Evolutionary conservation across 2,888 invertebrate species (phyloP), one percentile per base, ranked within the genome.

Genomic region (Furcula furcula): DNA sequence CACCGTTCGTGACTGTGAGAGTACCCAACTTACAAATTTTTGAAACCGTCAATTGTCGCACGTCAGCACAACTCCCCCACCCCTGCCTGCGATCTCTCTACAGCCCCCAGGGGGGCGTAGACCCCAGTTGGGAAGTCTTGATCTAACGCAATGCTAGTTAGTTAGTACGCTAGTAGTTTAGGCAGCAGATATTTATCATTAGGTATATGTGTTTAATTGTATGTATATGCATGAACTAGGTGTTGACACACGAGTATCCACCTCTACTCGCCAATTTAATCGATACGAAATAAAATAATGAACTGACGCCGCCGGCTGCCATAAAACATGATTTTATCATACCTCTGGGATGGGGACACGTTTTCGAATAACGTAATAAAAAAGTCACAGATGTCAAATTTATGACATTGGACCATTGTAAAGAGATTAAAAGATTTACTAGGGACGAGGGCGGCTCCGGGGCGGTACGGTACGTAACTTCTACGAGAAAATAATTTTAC

Each of bases 311-410:
- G 60, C 65, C 63, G 40, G 61, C 75, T 73, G 71, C 76, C 79
- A 85, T 87, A 87, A 87, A 88, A 83, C 75, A 81, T 76, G 85
- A 85, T 86, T 87, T 85, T 85, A 87, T 87, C 84, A 82, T 80
- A 68, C 87, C 85, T 68, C 72, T 48, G 86, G 86, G 86, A 87
- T 26, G 5, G 81, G 68, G 73, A 75, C 83, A 80, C 82, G 81
- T 80, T 80, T 84, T 80, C 82, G 81, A 84, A 84, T 85, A 85
- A 82, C 78, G 86, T 84, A 81, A 85, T 87, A 87, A 87, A 88
- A 86, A 88, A 86, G 82, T 86, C 86, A 80, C 86, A 86, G 83
- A 86, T 87, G 87, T 86, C 84, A 84, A 85, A 88, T 88, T 88
- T 88, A 88, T 87, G 84, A 84, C 77, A 70, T 74, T 56, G 80